phyloP scores from a whole-genome alignment of 2,888 invertebrate genomes.

The Sisyra nigra region DNA sequence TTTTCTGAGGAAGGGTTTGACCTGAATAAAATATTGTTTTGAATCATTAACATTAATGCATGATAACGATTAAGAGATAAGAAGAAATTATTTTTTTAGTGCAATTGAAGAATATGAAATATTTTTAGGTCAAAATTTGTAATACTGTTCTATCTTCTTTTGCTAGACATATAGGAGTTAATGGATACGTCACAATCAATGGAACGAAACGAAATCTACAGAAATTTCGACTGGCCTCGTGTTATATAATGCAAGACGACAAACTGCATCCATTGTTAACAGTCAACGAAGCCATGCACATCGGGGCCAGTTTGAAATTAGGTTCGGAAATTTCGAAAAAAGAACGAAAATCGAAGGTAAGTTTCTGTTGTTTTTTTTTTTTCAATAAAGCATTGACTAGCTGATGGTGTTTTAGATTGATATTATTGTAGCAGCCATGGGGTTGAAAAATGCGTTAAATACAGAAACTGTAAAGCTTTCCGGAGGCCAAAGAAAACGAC shows the following conservation, averaged over 20 bases:
- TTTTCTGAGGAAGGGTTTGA: too few relatives aligned
- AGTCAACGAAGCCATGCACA: conserved; percentile 68
- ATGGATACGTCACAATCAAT: conserved; percentile 58
- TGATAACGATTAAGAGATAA: too few relatives aligned
- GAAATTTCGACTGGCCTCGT: conserved; percentile 54
- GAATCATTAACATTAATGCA: too few relatives aligned
- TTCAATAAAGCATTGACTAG: background rate
- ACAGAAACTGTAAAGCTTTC: conserved; percentile 59
- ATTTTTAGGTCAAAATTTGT: too few relatives aligned
- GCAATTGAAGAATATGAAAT: too few relatives aligned
- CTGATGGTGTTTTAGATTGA: conserved; percentile 41
- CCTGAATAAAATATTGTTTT: too few relatives aligned
- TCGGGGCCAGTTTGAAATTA: conserved; percentile 78
- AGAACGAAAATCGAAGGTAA: conserved; percentile 52
- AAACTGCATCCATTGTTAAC: conserved; percentile 67
- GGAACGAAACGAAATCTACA: conserved; percentile 47
- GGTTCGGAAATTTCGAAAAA: conserved; percentile 39
- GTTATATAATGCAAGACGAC: conserved; percentile 85
- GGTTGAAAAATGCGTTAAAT: conserved; percentile 45
- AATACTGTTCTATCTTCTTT: too few relatives aligned
- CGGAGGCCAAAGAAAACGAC: conserved; percentile 79
- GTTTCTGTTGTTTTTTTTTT: too few relatives aligned
- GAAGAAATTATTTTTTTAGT: too few relatives aligned
- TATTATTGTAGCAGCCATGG: conserved; percentile 62
- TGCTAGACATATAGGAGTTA: conserved; percentile 32